Conservation (phyloP, 2,888 invertebrate genomes). For the Caenorhabditis panamensis region DNA sequence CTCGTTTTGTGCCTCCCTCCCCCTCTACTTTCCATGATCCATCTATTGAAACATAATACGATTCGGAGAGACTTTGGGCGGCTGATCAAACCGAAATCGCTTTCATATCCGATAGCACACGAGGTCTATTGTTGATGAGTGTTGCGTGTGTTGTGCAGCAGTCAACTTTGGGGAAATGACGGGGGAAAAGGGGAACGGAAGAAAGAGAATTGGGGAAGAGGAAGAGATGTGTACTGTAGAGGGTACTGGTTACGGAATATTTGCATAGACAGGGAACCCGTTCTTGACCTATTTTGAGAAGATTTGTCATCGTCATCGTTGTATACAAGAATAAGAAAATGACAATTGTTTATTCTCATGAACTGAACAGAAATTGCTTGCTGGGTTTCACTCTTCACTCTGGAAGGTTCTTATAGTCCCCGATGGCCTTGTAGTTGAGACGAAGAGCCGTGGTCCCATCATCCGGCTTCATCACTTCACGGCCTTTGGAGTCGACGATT, state of each 20-base stretch:
- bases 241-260: slow-evolving; percentile 6
- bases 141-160: slow-evolving; percentile 16
- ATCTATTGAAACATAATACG: neutral
- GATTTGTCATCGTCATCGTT: neutral
- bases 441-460: slow-evolving; percentile 37
- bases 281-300: slow-evolving; percentile 49
- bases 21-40: too few species aligned
- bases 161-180: neutral
- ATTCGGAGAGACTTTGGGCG: slow-evolving; percentile 8
- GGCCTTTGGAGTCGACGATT: slow-evolving; percentile 40
- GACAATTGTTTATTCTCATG: neutral
- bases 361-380: neutral
- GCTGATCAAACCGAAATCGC: slow-evolving; percentile 55
- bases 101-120: slow-evolving; percentile 23
- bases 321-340: neutral
- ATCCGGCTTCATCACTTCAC: slow-evolving; percentile 29
- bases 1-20: neutral
- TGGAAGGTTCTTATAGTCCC: slow-evolving; percentile 34
- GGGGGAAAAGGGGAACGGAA: neutral
- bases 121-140: slow-evolving; percentile 37
- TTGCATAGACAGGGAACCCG: neutral
- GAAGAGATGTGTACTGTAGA: too few species aligned
- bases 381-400: neutral
- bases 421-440: slow-evolving; percentile 40
- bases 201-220: slow-evolving; percentile 13